Base-by-base conservation (phyloP, 2,888 invertebrate species). In the Caenorhabditis macrosperma region DNA sequence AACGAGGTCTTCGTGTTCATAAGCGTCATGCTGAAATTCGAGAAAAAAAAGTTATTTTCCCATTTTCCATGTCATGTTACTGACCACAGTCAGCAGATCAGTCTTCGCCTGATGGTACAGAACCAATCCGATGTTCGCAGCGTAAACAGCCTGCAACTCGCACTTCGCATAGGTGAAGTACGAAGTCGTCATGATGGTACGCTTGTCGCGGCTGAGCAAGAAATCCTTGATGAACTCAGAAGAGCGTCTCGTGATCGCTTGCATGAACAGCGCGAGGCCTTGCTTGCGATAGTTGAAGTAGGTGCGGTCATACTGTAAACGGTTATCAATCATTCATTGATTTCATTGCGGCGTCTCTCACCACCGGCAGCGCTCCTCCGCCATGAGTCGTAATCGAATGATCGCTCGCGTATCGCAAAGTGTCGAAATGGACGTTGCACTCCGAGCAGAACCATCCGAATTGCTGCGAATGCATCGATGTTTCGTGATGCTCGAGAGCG, bases 401-500 rank as follows among this genome's bases (percentile, higher is more conserved):
- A 9, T 74, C 74, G 30, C 59, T 66, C 15, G 74, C 74, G 12
- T 64, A 28, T 10, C 38, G 35, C 59, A 74, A 38, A 0, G 57
- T 52, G 22, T 64, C 57, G 12, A 64, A 74, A 7, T 41, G 38
- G 15, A 74, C 30, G 7, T 74, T 26, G 33, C 74, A 74, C 7
- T 59, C 64, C 4, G 38, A 44, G 35, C 74, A 74, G 41, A 26
- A 66, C 64, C 64, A 74, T 7, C 46, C 20, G 33, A 74, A 74
- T 0, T 52, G 15, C 7, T 59, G n/a, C n/a, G 59, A 33, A 57
- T 74, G 74, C 7, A 20, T 9, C n/a, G 41, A 38, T 4, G 59
- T 57, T n/a, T 74, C 74, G 17, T 74, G 74, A 20, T 59, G 46
- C 33, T 74, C 74, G 17, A 74, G n/a, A 7, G 57, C 57, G 17